These are phyloP conservation scores for Danionella cerebrum DNA, from an alignment of 2,113 vertebrate genomes.

Conservation along the genomic window DNA sequence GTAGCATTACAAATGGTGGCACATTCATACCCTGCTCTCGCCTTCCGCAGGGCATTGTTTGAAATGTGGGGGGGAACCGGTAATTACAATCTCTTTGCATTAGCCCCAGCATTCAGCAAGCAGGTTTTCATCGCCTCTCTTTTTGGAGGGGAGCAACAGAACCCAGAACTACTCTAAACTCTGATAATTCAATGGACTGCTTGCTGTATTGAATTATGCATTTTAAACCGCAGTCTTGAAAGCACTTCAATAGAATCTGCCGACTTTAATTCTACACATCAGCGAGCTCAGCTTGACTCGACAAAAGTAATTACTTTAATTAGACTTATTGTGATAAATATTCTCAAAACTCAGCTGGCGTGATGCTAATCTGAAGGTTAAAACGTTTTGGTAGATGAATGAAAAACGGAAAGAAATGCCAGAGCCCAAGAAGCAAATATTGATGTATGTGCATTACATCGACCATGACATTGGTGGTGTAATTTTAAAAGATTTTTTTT, in stretches of 20 bases:
- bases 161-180: neutral
- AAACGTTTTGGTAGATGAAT: neutral
- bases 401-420: slow-evolving; percentile 3
- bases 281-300: slow-evolving; percentile 24
- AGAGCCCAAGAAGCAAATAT: neutral
- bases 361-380: neutral
- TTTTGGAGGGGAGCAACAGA: too few species aligned
- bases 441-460: slow-evolving; percentile 4
- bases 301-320: slow-evolving; percentile 34
- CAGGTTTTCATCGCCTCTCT: neutral
- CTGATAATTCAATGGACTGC: neutral
- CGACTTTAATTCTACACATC: slow-evolving; percentile 21
- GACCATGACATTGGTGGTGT: neutral
- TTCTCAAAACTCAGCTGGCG: slow-evolving; percentile 24
- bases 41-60: slow-evolving; percentile 52
- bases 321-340: slow-evolving; percentile 38
- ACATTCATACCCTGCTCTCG: slow-evolving; percentile 51
- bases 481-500: slow-evolving; percentile 57
- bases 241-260: slow-evolving; percentile 8
- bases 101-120: slow-evolving; percentile 12
- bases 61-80: slow-evolving; percentile 46
- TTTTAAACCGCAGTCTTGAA: neutral
- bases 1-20: neutral
- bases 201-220: neutral
- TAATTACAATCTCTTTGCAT: slow-evolving; percentile 61